Evolutionary conservation across 2,113 vertebrate species (phyloP).

Genomic region (Tringa solitaria): DNA sequence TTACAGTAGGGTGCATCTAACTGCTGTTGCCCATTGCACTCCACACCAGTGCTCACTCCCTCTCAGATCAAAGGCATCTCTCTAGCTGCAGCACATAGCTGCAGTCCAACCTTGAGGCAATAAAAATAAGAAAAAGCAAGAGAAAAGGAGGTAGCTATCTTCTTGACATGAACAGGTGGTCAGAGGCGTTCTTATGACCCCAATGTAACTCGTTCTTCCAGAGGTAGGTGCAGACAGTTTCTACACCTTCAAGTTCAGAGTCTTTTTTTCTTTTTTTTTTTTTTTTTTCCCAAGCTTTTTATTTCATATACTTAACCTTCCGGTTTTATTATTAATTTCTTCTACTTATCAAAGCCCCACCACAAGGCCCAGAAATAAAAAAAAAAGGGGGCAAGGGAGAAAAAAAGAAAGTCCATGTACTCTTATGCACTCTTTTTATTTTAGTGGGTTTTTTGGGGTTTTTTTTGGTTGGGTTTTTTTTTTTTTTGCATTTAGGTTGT

Average conservation of each 20-base stretch:
- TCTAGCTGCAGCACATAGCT: background rate
- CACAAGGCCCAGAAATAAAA: background rate
- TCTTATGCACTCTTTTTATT: background rate
- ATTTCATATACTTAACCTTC: background rate
- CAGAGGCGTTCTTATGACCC: background rate
- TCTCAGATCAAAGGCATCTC: fast-evolving
- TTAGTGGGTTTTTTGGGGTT: background rate
- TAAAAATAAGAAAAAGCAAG: background rate
- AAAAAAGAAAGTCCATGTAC: background rate
- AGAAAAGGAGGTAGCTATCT: background rate
- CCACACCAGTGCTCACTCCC: fast-evolving
- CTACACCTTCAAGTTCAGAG: slow-evolving; percentile 9
- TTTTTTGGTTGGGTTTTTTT: background rate
- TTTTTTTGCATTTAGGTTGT: background rate
- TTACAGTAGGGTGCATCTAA: background rate
- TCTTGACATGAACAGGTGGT: background rate
- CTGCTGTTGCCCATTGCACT: background rate
- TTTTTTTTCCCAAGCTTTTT: background rate
- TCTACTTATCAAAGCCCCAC: background rate
- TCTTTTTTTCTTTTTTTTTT: too few species aligned
- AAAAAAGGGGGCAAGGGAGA: background rate
- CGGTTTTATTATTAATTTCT: background rate
- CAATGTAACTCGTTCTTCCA: slow-evolving; percentile 5
- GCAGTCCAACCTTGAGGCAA: background rate
- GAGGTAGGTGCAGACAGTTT: background rate